Conservation (phyloP, 2,113 vertebrate genomes). For the Xenopus laevis region DNA sequence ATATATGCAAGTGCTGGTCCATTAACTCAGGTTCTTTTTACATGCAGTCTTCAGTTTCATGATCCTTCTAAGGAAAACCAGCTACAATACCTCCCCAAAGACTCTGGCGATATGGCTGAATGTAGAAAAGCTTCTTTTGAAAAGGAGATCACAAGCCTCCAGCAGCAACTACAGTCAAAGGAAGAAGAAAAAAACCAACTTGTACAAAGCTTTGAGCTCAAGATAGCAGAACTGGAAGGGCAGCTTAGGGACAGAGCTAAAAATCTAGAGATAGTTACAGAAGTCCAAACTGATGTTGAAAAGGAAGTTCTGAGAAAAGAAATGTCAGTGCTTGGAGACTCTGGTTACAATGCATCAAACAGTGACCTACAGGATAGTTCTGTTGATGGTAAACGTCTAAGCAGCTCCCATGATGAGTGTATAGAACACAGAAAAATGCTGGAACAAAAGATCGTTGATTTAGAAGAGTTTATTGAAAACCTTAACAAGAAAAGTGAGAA, state of each 20-base stretch:
- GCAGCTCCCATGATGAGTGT: background rate
- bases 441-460: slow-evolving; percentile 24
- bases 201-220: background rate
- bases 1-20: too few species aligned
- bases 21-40: background rate
- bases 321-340: background rate
- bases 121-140: slow-evolving; percentile 39
- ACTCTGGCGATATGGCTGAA: slow-evolving; percentile 19
- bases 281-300: background rate
- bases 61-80: slow-evolving; percentile 34
- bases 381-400: background rate
- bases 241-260: background rate
- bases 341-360: background rate
- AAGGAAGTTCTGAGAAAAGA: background rate
- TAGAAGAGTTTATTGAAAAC: slow-evolving; percentile 13
- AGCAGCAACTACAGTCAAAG: slow-evolving; percentile 42
- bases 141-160: slow-evolving; percentile 39
- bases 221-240: background rate
- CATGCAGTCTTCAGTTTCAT: slow-evolving; percentile 1
- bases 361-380: background rate
- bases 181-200: slow-evolving; percentile 8
- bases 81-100: too few species aligned
- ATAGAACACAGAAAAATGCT: slow-evolving; percentile 26
- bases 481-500: background rate
- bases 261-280: background rate